Conservation (phyloP, 2,888 invertebrate species). For the Drosophila longiperda region DNA sequence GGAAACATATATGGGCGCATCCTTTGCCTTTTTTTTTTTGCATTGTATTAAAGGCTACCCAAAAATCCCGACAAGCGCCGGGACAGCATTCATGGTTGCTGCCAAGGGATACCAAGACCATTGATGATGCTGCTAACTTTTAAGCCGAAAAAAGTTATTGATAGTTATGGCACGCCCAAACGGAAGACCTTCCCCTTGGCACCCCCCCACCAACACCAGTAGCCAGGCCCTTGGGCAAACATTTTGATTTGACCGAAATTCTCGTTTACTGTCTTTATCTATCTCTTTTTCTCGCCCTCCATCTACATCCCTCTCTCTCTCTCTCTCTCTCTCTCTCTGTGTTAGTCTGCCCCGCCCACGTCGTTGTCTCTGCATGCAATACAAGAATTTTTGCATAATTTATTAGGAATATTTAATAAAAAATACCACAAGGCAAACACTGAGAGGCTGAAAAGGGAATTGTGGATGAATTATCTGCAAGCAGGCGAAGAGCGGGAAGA, state of each 20-base stretch:
- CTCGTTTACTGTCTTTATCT: conserved; percentile 6
- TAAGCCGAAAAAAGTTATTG: conserved; percentile 62
- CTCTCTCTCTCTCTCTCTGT: not conserved
- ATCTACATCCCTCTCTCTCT: not conserved
- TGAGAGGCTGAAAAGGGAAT: conserved; percentile 47
- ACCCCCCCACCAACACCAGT: not conserved
- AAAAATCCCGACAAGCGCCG: conserved; percentile 16
- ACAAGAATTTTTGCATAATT: conserved; percentile 77
- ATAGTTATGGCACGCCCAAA: conserved; percentile 72
- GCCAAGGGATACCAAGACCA: conserved; percentile 1
- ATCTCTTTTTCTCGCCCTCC: not conserved
- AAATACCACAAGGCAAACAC: conserved; percentile 76
- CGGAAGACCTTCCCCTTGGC: conserved; percentile 21
- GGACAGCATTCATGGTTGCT: conserved; percentile 40
- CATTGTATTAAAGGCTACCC: conserved; percentile 57
- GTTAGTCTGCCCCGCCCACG: conserved; percentile 1
- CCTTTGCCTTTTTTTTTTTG: conserved; percentile 42
- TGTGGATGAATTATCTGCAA: conserved; percentile 34
- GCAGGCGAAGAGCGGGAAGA: not conserved
- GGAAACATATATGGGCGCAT: conserved; percentile 53
- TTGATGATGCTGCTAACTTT: conserved; percentile 40
- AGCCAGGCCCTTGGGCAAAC: conserved; percentile 41
- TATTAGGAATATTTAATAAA: conserved; percentile 80
- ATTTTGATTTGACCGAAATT: conserved; percentile 68
- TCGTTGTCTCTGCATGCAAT: conserved; percentile 56